phyloP scores from a whole-genome alignment of 1,140 invertebrate species.

The Lordiphosa mommai region DNA sequence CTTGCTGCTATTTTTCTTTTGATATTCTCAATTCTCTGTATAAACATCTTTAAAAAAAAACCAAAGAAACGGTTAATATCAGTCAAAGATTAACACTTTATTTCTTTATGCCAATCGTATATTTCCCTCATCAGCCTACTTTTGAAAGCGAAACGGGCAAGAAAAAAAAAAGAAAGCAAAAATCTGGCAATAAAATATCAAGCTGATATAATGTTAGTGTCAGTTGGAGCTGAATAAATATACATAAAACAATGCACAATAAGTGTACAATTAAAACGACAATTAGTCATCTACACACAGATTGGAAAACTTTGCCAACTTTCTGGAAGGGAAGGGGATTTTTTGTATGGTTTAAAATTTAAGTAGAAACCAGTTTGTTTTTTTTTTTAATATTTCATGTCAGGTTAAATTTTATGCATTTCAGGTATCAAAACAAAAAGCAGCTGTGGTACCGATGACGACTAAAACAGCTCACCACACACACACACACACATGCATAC shows the following conservation, averaged over 20 bases:
- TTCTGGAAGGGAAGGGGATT: slow-evolving; percentile 21
- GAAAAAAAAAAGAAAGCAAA: slow-evolving; percentile 30
- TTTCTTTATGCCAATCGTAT: too few relatives aligned
- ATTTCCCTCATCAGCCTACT: too few relatives aligned
- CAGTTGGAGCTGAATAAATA: too few relatives aligned
- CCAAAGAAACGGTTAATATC: too few relatives aligned
- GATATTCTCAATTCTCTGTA: too few relatives aligned
- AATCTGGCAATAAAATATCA: slow-evolving; percentile 25
- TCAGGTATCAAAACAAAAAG: slow-evolving; percentile 71
- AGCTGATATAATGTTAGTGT: too few relatives aligned
- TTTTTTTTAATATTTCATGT: slow-evolving; percentile 3
- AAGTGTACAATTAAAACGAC: slow-evolving; percentile 24
- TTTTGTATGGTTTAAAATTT: slow-evolving; percentile 12
- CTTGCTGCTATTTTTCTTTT: too few relatives aligned
- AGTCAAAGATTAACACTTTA: too few relatives aligned
- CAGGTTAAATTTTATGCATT: slow-evolving; percentile 52
- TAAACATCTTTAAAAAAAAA: too few relatives aligned
- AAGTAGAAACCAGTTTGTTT: slow-evolving; percentile 9
- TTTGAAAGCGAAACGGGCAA: background rate
- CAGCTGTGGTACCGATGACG: slow-evolving; percentile 53
- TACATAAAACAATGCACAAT: too few relatives aligned
- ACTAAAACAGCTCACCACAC: slow-evolving; percentile 19
- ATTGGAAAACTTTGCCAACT: slow-evolving; percentile 4
- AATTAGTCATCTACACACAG: slow-evolving; percentile 44
- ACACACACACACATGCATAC: slow-evolving; percentile 4